A percentile compares a stretch with the other conserved stretches of the same genome.
These are phyloP conservation scores for Delichon dasypus DNA, from an alignment of 2,797 vertebrate species.

Conservation along the genomic window DNA sequence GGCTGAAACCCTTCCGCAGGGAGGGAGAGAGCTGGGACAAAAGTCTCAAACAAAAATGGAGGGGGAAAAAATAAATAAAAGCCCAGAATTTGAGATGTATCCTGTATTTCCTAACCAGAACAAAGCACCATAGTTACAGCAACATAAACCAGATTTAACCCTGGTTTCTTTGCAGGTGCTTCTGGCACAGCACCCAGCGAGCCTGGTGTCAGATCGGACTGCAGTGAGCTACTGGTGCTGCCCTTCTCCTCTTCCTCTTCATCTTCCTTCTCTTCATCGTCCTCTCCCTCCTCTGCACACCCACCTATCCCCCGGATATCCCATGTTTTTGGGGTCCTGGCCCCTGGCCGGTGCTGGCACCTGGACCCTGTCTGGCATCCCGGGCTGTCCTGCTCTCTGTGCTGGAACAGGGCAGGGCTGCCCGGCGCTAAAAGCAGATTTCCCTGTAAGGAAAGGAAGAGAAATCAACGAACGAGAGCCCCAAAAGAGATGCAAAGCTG, in stretches of 20 bases:
- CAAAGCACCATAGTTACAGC: fast-evolving
- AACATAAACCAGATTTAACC: background rate
- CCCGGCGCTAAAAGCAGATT: fast-evolving
- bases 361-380: background rate
- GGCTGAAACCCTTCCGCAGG: fast-evolving
- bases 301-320: fast-evolving
- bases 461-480: background rate
- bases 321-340: fast-evolving
- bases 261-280: background rate
- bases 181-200: background rate
- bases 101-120: fast-evolving
- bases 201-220: fast-evolving
- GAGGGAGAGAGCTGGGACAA: background rate
- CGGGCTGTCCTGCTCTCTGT: background rate
- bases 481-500: fast-evolving
- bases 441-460: background rate
- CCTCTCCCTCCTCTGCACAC: background rate
- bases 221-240: background rate
- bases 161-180: background rate
- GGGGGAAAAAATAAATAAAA: no score
- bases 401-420: fast-evolving
- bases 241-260: background rate
- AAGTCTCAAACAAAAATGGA: background rate
- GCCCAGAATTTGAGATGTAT: background rate
- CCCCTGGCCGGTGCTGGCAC: background rate